Base-by-base conservation (phyloP, 2,888 invertebrate genomes). In the Caenorhabditis macrosperma region DNA sequence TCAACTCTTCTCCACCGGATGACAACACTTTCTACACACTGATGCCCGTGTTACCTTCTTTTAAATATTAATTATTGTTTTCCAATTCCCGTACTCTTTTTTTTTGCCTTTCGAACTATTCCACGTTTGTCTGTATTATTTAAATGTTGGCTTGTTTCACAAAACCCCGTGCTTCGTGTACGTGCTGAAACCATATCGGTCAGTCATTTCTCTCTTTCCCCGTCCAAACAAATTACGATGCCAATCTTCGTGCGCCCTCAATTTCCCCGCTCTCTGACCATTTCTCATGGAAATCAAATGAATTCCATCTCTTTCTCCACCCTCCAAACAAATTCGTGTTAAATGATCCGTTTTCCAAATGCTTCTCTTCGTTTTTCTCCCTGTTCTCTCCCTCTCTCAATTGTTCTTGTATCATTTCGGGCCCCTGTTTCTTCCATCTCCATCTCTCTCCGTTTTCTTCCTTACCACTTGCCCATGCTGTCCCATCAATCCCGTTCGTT, bases 391-490 rank as follows among this genome's bases (percentile, higher is more conserved):
- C 55, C n/a, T 30, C 20, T 55, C 20, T 33, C 12, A 33, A 46
- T 20, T 46, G 22, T 48, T 48, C 22, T 24, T 59, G 41, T 59
- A 41, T 26, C n/a, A 38, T 24, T 54, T 35, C 66, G 66, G 66
- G 66, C 66, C 22, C 22, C 22, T 26, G 26, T 44, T 15, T 55
- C 7, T 55, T 59, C 59, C 28, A 44, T 30, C 38, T 50, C 52
- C 20, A 15, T n/a, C 26, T 50, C 59, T n/a, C 17, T 15, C 15
- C 28, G 28, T n/a, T 10, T 33, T 33, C 6, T 10, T 10, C 33
- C 33, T 33, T 33, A 10, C 10, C 33, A 33, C 61, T 48, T 24
- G 50, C 63, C 63, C 20, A 6, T n/a, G n/a, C n/a, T n/a, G n/a
- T 24, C 35, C 55, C 55, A 17, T 7, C 7, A 35, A 35, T 5